Evolutionary conservation across 2,113 vertebrate genomes (phyloP), one percentile per base, ranked within the genome.

Genomic region (Mola mola): DNA sequence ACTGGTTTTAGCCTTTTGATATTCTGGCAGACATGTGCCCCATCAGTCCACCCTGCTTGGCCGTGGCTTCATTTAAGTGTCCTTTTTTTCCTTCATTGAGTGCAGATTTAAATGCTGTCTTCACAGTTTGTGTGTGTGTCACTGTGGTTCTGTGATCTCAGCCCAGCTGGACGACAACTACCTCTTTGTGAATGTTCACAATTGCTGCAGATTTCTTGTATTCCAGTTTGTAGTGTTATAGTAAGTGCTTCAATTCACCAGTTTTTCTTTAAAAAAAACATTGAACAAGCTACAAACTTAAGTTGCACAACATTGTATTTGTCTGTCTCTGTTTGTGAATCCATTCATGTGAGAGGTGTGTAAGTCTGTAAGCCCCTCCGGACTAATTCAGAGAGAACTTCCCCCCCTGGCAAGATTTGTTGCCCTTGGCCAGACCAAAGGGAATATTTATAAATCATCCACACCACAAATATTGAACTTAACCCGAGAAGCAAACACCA

Each of bases 121-220:
- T n/a, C n/a, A n/a, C n/a, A n/a, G 28, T 29, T 90, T 87, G 88
- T 91, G 79, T 87, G 34, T 1, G 25, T 57, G 15, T 57, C 24
- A 79, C 90, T 90, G 91, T 90, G 65, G 25, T 75, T 74, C 90
- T 93, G 92, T 93, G 92, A 95, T 93, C 90, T 88, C 84, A 70
- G 58, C 64, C 87, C 84, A 69, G 84, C 83, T 85, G 70, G 83
- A 71, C 86, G 92, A 90, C 91, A 16, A 31, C 38, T n/a, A n/a
- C 51, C 28, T 89, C 89, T 89, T 79, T 66, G 73, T 91, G 90
- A 85, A 92, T 89, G 94, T 90, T 87, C 90, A 72, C 71, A 63
- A 64, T 60, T 71, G 75, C 53, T 66, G 73, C 44, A 66, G 41
- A 60, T 75, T 83, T 78, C 29, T 5, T 8, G 57, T 59, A 44